Conservation (phyloP, 2,797 vertebrate genomes). For the Gouania willdenowi region DNA sequence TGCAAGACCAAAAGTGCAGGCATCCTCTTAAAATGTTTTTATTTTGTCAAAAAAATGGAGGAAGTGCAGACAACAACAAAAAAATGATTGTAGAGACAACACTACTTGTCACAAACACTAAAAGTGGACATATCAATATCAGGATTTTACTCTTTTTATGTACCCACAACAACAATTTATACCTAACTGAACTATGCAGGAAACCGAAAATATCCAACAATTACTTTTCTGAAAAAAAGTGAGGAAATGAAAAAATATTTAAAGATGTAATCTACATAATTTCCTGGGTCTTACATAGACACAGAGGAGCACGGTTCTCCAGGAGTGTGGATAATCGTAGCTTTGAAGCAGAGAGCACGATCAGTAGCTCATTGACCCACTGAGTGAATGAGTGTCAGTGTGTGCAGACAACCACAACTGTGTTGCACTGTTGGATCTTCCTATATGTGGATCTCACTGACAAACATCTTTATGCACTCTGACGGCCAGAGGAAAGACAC, state of each 20-base stretch:
- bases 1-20: too few species aligned
- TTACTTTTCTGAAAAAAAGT: too few species aligned
- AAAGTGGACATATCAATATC: constrained; percentile 13
- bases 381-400: constrained; percentile 7
- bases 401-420: constrained; percentile 9
- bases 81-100: too few species aligned
- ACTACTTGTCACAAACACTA: too few species aligned
- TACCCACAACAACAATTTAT: not conserved
- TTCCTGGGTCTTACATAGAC: too few species aligned
- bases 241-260: too few species aligned
- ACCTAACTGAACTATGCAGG: not conserved
- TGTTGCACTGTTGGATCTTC: constrained; percentile 16
- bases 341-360: constrained; percentile 30
- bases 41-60: too few species aligned
- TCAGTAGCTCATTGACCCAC: constrained; percentile 42
- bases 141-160: constrained; percentile 7
- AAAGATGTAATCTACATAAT: too few species aligned
- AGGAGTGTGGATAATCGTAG: constrained; percentile 47
- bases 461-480: constrained; percentile 26
- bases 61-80: too few species aligned
- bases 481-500: constrained; percentile 18
- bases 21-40: too few species aligned
- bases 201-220: too few species aligned
- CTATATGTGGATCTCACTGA: constrained; percentile 18
- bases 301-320: constrained; percentile 24